A percentile compares a stretch with the other conserved stretches of the same genome.
Conservation (phyloP, 1,140 invertebrate genomes). For the Lerema accius region DNA sequence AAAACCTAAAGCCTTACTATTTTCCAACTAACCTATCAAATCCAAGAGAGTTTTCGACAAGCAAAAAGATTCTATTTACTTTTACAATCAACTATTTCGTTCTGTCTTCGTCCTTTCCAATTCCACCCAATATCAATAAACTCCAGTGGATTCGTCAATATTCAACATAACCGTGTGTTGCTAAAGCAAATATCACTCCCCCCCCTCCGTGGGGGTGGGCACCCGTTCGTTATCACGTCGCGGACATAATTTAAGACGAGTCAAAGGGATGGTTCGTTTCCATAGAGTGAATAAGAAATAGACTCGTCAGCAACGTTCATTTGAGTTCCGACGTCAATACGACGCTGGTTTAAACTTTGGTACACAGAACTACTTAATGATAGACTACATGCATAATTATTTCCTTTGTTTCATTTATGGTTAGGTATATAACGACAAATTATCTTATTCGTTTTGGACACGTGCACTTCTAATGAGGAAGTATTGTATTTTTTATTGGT, state of each 20-base stretch:
- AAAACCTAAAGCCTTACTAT: too few species aligned
- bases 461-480: too few species aligned
- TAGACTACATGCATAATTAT: too few species aligned
- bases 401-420: too few species aligned
- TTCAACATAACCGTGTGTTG: conserved; percentile 17
- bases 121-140: conserved; percentile 6
- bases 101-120: conserved; percentile 1
- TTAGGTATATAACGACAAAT: too few species aligned
- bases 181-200: conserved; percentile 16
- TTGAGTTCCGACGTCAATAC: too few species aligned
- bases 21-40: too few species aligned
- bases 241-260: conserved; percentile 27
- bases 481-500: too few species aligned
- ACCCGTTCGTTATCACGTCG: conserved; percentile 26
- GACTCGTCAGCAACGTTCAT: background rate
- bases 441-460: too few species aligned
- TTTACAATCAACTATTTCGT: conserved; percentile 4
- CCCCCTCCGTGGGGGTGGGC: background rate
- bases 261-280: conserved; percentile 22
- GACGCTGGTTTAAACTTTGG: too few species aligned
- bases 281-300: background rate
- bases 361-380: too few species aligned
- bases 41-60: background rate
- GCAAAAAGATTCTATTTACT: background rate
- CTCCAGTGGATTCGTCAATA: conserved; percentile 23